phyloP scores from a whole-genome alignment of 2,797 vertebrate species.

The Spinus olivaceus region DNA sequence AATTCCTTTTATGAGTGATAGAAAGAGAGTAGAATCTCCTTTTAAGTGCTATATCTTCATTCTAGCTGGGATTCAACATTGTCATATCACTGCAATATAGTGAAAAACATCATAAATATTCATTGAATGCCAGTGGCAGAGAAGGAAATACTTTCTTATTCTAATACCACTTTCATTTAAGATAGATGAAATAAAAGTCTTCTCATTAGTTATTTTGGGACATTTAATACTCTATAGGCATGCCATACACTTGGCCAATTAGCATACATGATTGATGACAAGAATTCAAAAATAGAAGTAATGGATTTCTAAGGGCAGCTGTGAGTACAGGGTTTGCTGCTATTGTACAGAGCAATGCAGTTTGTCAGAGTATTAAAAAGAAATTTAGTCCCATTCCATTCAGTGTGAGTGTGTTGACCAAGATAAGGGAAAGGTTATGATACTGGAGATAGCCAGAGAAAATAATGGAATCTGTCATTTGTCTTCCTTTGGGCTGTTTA shows the following conservation, averaged over 20 bases:
- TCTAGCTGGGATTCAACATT: constrained; percentile 34
- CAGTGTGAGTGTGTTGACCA: background rate
- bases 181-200: constrained; percentile 35
- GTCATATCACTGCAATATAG: constrained; percentile 31
- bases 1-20: constrained; percentile 52
- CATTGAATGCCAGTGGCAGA: constrained; percentile 50
- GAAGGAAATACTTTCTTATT: constrained; percentile 49
- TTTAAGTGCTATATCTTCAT: constrained; percentile 32
- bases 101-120: constrained; percentile 65
- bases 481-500: constrained; percentile 7
- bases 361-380: constrained; percentile 3
- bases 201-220: constrained; percentile 45
- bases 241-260: background rate
- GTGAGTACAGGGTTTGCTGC: background rate
- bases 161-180: constrained; percentile 15
- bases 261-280: background rate
- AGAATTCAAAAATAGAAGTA: background rate
- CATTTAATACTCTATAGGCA: background rate
- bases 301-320: constrained; percentile 6
- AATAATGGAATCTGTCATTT: constrained; percentile 42
- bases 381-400: constrained; percentile 5
- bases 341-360: background rate
- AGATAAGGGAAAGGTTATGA: constrained; percentile 34
- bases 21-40: constrained; percentile 22
- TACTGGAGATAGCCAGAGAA: constrained; percentile 14